phyloP scores from a whole-genome alignment of 2,797 vertebrate species.

The Sebastes taczanowskii region DNA sequence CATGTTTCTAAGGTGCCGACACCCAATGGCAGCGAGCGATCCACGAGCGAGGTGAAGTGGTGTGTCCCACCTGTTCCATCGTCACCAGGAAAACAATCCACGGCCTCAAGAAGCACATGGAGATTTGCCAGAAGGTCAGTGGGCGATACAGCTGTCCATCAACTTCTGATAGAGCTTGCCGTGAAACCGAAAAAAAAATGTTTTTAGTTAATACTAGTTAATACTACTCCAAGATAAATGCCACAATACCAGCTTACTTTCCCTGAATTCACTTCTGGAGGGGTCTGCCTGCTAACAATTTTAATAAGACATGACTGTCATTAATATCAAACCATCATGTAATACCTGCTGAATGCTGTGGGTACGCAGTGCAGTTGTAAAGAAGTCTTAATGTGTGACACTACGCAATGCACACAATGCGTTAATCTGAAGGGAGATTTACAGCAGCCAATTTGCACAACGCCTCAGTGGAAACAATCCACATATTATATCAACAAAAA shows the following conservation, averaged over 20 bases:
- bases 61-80: constrained; percentile 92
- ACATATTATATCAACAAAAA: neutral
- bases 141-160: neutral
- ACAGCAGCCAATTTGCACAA: neutral
- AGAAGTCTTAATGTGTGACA: neutral
- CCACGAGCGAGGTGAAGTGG: constrained; percentile 90
- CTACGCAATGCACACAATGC: neutral
- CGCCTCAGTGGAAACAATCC: neutral
- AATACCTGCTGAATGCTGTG: neutral
- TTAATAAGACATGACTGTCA: neutral
- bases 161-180: neutral
- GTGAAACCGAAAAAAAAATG: neutral
- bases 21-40: constrained; percentile 91
- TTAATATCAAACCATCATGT: neutral
- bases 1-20: constrained; percentile 75
- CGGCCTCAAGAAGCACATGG: constrained; percentile 97
- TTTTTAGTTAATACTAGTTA: neutral
- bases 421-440: neutral
- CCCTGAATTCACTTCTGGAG: neutral
- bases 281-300: neutral
- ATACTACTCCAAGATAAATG: neutral
- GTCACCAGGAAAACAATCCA: constrained; percentile 93
- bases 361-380: neutral
- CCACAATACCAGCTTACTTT: neutral
- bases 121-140: constrained; percentile 96